Conservation (phyloP, 2,888 invertebrate genomes). For the Alcis repandata region DNA sequence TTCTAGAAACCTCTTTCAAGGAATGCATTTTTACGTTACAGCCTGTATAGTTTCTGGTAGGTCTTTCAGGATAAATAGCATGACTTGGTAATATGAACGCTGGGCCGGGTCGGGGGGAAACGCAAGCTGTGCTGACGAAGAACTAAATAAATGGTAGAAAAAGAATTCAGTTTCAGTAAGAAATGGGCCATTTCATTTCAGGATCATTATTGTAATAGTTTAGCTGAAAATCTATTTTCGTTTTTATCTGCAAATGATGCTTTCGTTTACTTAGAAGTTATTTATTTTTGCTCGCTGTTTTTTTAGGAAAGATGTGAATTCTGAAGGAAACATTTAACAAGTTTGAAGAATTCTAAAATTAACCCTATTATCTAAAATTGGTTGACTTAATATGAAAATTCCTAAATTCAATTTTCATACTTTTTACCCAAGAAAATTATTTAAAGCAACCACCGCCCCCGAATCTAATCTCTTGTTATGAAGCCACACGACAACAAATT, state of each 20-base stretch:
- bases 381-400: too few species aligned
- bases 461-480: too few species aligned
- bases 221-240: not conserved
- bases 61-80: conserved; percentile 44
- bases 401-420: too few species aligned
- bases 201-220: conserved; percentile 12
- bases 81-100: conserved; percentile 23
- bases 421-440: too few species aligned
- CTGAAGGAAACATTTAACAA: too few species aligned
- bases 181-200: conserved; percentile 1
- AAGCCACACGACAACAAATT: too few species aligned
- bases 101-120: not conserved
- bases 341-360: too few species aligned
- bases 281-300: too few species aligned
- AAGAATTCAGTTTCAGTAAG: conserved; percentile 2
- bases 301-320: too few species aligned
- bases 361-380: too few species aligned
- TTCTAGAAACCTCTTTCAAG: not conserved
- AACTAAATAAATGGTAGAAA: not conserved
- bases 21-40: not conserved
- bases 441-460: too few species aligned
- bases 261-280: not conserved
- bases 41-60: conserved; percentile 7
- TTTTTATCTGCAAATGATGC: not conserved
- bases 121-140: conserved; percentile 27